These are phyloP conservation scores for Oceanodroma tethys DNA, from an alignment of 2,113 vertebrate species.

Conservation along the genomic window DNA sequence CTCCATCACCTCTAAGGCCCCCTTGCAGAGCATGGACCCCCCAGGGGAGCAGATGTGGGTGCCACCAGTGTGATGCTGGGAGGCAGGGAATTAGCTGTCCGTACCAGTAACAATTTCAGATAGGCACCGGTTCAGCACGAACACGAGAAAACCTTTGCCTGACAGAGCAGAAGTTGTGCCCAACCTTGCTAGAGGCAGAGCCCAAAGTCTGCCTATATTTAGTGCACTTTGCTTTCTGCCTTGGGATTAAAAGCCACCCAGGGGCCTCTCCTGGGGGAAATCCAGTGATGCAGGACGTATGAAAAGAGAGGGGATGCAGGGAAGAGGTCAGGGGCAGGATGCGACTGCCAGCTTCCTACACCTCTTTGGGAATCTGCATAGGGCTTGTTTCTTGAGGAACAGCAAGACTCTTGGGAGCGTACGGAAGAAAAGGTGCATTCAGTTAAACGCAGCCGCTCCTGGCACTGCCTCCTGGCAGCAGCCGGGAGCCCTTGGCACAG, in stretches of 20 bases:
- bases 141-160: not conserved
- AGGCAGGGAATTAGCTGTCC: not conserved
- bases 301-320: not conserved
- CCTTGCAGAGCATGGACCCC: not conserved
- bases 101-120: not conserved
- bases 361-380: not conserved
- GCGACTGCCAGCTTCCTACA: not conserved
- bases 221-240: not conserved
- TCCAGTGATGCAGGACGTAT: not conserved
- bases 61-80: not conserved
- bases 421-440: not conserved
- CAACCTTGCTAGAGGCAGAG: not conserved
- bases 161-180: not conserved
- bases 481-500: not conserved
- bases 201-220: not conserved
- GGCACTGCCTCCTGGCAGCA: not conserved
- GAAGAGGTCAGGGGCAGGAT: not conserved
- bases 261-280: not conserved
- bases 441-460: not conserved
- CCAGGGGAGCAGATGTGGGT: not conserved
- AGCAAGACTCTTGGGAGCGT: not conserved
- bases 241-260: not conserved
- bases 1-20: not conserved
- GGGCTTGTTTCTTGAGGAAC: not conserved
- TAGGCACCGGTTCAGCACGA: not conserved